These are phyloP conservation scores for Solea solea DNA, from an alignment of 2,113 vertebrate genomes.

Conservation along the genomic window DNA sequence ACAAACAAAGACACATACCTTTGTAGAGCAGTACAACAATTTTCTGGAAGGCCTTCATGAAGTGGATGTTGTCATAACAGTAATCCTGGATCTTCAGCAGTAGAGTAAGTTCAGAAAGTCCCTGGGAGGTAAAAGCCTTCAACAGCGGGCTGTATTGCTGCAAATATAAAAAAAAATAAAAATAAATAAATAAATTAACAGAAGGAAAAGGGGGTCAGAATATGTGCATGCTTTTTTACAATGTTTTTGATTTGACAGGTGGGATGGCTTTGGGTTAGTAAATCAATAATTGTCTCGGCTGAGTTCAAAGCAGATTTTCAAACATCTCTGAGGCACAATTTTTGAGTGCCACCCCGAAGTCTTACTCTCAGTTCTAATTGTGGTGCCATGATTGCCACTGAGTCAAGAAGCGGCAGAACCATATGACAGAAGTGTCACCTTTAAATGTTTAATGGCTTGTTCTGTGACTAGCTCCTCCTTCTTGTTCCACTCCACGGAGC, in stretches of 20 bases:
- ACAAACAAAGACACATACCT: slow-evolving; percentile 77
- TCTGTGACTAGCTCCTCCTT: slow-evolving; percentile 98
- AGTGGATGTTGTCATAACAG: slow-evolving; percentile 98
- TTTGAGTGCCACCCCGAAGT: not conserved
- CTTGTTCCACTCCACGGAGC: slow-evolving; percentile 98
- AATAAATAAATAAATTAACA: not conserved
- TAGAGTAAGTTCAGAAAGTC: slow-evolving; percentile 94
- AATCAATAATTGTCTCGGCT: slow-evolving; percentile 11
- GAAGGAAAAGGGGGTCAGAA: not conserved
- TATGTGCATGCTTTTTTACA: slow-evolving; percentile 2
- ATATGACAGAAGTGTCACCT: slow-evolving; percentile 61
- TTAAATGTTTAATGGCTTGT: slow-evolving; percentile 99
- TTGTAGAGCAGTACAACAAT: slow-evolving; percentile 98
- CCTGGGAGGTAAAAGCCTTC: slow-evolving; percentile 96
- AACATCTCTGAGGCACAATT: slow-evolving; percentile 6
- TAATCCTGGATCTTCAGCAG: slow-evolving; percentile 98
- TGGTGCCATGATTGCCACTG: not conserved
- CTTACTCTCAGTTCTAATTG: not conserved
- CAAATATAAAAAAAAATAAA: slow-evolving; percentile 6
- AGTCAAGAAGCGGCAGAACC: not conserved
- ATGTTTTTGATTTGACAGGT: slow-evolving; percentile 5
- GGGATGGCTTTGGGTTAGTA: slow-evolving; percentile 3
- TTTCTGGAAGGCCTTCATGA: slow-evolving; percentile 99
- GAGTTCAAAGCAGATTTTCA: slow-evolving; percentile 19
- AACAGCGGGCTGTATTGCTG: slow-evolving; percentile 98